These are phyloP conservation scores for Neodiprion lecontei DNA, from an alignment of 1,140 invertebrate genomes.

Conservation along the genomic window DNA sequence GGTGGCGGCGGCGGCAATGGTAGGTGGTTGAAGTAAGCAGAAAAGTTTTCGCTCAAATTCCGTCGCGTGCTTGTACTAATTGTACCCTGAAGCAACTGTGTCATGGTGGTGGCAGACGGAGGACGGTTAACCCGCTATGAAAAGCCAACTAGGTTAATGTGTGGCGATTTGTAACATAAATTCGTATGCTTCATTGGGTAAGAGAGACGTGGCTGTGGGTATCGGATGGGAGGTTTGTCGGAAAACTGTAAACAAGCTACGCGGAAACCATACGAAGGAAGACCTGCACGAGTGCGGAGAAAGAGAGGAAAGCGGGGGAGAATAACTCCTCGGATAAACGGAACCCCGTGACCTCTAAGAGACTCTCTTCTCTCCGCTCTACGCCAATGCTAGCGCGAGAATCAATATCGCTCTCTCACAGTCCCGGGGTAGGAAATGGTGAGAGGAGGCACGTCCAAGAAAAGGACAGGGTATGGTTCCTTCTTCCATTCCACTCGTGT, in stretches of 20 bases:
- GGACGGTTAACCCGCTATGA: no score
- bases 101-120: no score
- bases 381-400: neutral
- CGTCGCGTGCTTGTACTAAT: no score
- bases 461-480: neutral
- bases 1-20: no score
- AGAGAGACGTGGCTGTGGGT: no score
- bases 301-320: neutral
- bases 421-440: neutral
- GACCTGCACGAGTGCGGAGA: neutral
- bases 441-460: neutral
- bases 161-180: no score
- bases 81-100: no score
- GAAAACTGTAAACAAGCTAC: neutral
- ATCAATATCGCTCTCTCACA: conserved; percentile 1
- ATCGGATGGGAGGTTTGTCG: no score
- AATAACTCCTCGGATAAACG: neutral
- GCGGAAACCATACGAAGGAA: neutral
- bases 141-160: no score
- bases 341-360: neutral
- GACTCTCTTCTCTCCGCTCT: neutral
- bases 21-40: no score
- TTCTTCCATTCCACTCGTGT: conserved; percentile 4
- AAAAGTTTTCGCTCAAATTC: no score
- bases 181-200: no score